These are phyloP conservation scores for Triplophysa tibetana DNA, from an alignment of 2,113 vertebrate genomes.

Conservation along the genomic window DNA sequence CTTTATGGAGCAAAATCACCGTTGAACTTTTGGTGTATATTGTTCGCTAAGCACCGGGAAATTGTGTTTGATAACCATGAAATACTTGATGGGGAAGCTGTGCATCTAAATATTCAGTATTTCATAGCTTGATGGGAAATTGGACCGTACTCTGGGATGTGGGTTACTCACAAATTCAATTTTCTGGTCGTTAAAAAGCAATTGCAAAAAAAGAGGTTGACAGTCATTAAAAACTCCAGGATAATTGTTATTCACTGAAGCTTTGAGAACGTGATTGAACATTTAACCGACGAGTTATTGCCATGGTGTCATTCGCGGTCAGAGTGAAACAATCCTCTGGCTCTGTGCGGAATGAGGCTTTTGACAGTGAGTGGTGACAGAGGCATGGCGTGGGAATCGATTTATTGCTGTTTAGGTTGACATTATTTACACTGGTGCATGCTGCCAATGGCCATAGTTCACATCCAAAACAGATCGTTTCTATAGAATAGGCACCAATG, in stretches of 20 bases:
- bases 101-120: conserved; percentile 39
- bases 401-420: conserved; percentile 7
- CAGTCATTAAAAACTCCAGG: conserved; percentile 42
- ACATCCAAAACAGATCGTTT: conserved; percentile 10
- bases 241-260: conserved; percentile 53
- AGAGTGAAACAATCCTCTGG: conserved; percentile 28
- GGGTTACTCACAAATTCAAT: conserved; percentile 47
- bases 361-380: background rate
- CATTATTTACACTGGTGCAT: conserved; percentile 25
- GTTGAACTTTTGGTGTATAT: conserved; percentile 30
- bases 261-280: conserved; percentile 49
- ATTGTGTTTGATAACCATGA: conserved; percentile 30
- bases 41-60: conserved; percentile 29
- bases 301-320: conserved; percentile 30
- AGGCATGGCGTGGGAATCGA: background rate
- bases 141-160: conserved; percentile 41
- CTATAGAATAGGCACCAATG: background rate
- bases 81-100: conserved; percentile 20
- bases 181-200: conserved; percentile 56
- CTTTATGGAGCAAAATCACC: conserved; percentile 26
- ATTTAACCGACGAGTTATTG: conserved; percentile 41
- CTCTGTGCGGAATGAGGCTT: background rate
- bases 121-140: conserved; percentile 29
- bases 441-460: conserved; percentile 12
- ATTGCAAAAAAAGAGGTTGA: conserved; percentile 35